Base-by-base conservation (phyloP, 2,888 invertebrate species). In the Oligia fasciuncula region DNA sequence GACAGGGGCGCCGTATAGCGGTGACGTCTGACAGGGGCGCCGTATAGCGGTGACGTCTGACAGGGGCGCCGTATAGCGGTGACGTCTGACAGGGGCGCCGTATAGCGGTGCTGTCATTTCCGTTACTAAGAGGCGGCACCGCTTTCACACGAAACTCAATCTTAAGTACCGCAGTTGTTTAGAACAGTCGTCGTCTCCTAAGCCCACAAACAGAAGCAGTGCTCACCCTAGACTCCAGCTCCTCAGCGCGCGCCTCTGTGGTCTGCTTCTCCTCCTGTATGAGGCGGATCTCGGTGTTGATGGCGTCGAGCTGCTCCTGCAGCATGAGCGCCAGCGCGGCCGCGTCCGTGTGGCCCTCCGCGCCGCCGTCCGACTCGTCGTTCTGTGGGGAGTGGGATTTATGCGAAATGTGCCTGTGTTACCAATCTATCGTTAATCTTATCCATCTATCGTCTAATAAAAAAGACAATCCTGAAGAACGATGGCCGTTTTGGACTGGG, bases 221-320 rank as follows among this genome's bases (percentile, higher is more conserved):
- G 1, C 93, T 90, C 65, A 97, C 97, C 91, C 99, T 97, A 86
- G 99, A 99, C 96, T 99, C 99, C 85, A 99, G 97, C 94, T 99
- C 99, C 96, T 99, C 99, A 0, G 99, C 99, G 69, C 99, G 96
- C 9, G 99, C 99, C 95, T 99, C 99, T 0, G 99, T 99, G 94
- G 98, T 99, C 95, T 99, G 99, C 94, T 99, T 99, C 96, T 99
- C 99, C 96, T 99, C 99, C 97, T 99, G 98, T 65, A 98, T 98
- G 94, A 98, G 97, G 11, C 97, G 97, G 91, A 99, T 99, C 97
- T 99, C 99, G 92, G 99, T 99, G 97, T 99, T 99, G 95, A 99
- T 99, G 92, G 99, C 99, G 97, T 99, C 99, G 86, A 99, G 97
- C 95, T 99, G 99, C 93, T 99, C 99, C 95, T 99, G 99, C 90